These are phyloP conservation scores for Cremastinae sp. DNA, from an alignment of 2,888 invertebrate genomes.

Conservation along the genomic window DNA sequence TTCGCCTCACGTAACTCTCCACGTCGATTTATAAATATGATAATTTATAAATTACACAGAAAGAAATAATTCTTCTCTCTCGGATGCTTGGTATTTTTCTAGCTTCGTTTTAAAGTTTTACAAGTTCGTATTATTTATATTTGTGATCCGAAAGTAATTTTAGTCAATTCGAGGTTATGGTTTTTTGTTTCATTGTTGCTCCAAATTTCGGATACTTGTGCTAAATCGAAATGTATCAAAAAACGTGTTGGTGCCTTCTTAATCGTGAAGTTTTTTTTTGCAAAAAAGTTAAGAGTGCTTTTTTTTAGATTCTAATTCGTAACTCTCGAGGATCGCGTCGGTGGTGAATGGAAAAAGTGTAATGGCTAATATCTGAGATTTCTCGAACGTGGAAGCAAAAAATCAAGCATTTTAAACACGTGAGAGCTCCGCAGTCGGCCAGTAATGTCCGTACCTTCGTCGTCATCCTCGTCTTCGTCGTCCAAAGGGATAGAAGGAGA, in stretches of 20 bases:
- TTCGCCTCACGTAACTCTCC: slow-evolving; percentile 33
- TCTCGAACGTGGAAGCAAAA: not conserved
- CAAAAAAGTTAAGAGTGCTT: not conserved
- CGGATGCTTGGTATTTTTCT: too few relatives aligned
- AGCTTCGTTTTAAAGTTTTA: not conserved
- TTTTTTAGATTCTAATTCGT: not conserved
- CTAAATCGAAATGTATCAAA: not conserved
- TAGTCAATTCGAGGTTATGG: slow-evolving; percentile 17
- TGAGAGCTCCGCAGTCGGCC: slow-evolving; percentile 52
- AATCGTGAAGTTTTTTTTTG: not conserved
- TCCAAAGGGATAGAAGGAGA: slow-evolving; percentile 74
- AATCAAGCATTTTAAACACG: not conserved
- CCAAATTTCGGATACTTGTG: not conserved
- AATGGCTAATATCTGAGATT: not conserved
- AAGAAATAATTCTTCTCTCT: not conserved
- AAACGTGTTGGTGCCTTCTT: not conserved
- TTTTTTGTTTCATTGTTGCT: slow-evolving; percentile 1
- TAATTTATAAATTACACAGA: not conserved
- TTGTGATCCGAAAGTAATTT: slow-evolving; percentile 13
- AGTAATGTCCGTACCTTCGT: slow-evolving; percentile 79
- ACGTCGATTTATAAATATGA: slow-evolving; percentile 41
- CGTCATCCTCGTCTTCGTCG: slow-evolving; percentile 65
- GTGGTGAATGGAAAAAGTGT: not conserved
- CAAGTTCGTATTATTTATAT: slow-evolving; percentile 52
- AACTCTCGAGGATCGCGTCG: not conserved